Base-by-base conservation (phyloP, 2,888 invertebrate species). In the Acleris laterana region DNA sequence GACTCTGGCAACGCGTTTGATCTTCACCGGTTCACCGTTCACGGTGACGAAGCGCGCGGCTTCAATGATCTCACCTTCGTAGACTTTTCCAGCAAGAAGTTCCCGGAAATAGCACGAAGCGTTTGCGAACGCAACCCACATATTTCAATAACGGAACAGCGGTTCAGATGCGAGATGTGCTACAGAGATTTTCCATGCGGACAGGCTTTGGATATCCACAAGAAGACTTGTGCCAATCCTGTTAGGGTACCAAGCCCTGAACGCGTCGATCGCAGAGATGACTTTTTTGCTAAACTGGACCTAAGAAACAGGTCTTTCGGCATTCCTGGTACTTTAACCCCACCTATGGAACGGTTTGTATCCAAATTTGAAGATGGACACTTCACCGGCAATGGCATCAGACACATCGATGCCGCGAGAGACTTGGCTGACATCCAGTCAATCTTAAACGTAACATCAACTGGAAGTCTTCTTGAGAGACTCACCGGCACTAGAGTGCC, bases 341-440 rank as follows among this genome's bases (percentile, higher is more conserved):
- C 90, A 13, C 89, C 91, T 16, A 88, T 89, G 85, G 91, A 89
- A 52, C 82, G 89, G 65, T 89, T 89, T 69, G 84, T 90, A 28
- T 82, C 90, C 0, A 90, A 93, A 75, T 84, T 86, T 49, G 89
- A 91, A n/a, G 89, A 90, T 69, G 81, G 79, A 28, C 90, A 89
- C 72, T 78, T 83, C 50, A 70, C 80, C 28, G 79, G 84, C 60
- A 93, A 90, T 68, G 89, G 89, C 4, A 85, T 91, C 32, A 84
- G 92, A 69, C 89, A 90, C 68, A 90, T 91, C 42, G 95, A 95
- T 74, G 93, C 93, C 70, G 94, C 94, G 32, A 95, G 95, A 81
- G 97, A 98, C 77, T 91, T 97, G 70, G 97, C 97, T 52, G 97
- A 97, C 78, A 97, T 98, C 70, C 96, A 96, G 81, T 96, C 97